Percentiles rank a stretch among this genome's conserved stretches.
These are phyloP conservation scores for Pogonomyrmex californicus DNA, from an alignment of 1,140 invertebrate species.

Conservation along the genomic window DNA sequence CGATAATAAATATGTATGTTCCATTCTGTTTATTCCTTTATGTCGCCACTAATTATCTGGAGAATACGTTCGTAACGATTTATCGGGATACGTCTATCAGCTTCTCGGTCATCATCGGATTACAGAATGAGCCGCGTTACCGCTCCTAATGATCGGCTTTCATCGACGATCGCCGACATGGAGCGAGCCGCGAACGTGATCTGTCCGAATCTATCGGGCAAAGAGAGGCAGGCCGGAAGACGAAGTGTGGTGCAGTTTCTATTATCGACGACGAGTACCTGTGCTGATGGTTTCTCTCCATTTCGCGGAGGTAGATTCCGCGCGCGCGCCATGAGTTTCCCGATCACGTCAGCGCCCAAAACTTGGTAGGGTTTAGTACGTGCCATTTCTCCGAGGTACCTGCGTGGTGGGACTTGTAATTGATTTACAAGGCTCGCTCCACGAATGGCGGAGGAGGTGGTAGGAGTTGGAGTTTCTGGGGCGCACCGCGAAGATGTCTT, in stretches of 20 bases:
- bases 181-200: slow-evolving; percentile 68
- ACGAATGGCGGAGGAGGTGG: slow-evolving; percentile 61
- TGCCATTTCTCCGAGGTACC: slow-evolving; percentile 80
- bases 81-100: neutral
- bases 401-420: slow-evolving; percentile 81
- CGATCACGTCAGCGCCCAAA: slow-evolving; percentile 83
- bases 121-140: slow-evolving; percentile 68
- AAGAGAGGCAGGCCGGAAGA: slow-evolving; percentile 60
- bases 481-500: slow-evolving; percentile 64
- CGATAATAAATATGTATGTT: neutral
- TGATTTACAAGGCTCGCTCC: slow-evolving; percentile 84
- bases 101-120: slow-evolving; percentile 39
- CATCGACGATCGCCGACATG: slow-evolving; percentile 65
- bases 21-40: neutral
- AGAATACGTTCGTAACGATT: neutral
- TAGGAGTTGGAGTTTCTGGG: slow-evolving; percentile 54
- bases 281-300: slow-evolving; percentile 56
- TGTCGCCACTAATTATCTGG: neutral
- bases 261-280: slow-evolving; percentile 78
- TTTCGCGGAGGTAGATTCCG: slow-evolving; percentile 72
- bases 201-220: slow-evolving; percentile 61
- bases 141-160: slow-evolving; percentile 73
- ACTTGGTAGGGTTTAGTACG: slow-evolving; percentile 82
- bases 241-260: slow-evolving; percentile 77
- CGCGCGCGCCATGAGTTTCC: slow-evolving; percentile 80